Evolutionary conservation across 2,797 vertebrate species (phyloP), one percentile per base, ranked within the genome.

Genomic region (Sebastes vulpes): DNA sequence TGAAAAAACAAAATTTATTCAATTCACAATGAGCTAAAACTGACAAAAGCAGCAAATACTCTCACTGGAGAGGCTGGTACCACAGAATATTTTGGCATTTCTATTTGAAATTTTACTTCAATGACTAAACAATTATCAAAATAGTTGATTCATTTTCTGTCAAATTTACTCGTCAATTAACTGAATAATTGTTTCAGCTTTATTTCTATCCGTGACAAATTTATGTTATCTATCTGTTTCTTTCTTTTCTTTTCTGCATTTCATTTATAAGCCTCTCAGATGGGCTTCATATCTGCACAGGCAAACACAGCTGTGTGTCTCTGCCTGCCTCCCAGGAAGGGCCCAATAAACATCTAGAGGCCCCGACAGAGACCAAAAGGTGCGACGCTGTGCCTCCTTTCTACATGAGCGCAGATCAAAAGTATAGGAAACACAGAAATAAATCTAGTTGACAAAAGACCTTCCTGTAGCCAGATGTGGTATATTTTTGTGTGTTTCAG

Each of bases 401-500:
- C 54, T 9, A 72, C 64, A 77, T 31, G 26, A 73, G 52, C 1
- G 9, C 3, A 26, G 42, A 68, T 80, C 82, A 23, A 87, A 88
- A 84, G 69, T 26, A 58, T 26, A 65, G 80, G 85, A 91, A 91
- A 78, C 38, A 9, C 56, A 71, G 54, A 72, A 9, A 74, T 42
- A 68, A 71, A 59, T 64, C 31, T 3, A 35, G 16, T 9, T 73
- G 56, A 70, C 71, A 64, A 71, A 23, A 71, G 75, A 57, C 25
- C 63, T 78, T 85, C 79, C 80, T 72, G 31, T 18, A 20, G 65
- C 73, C 75, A 87, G 32, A 85, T 52, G 35, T 58, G 60, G 65
- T 14, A 2, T 75, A 57, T 88, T 72, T 90, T 89, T 91, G 61
- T 84, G 56, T 84, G 42, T 81, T 75, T 78, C 59, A 50, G 32